phyloP scores from a whole-genome alignment of 2,113 vertebrate genomes.

The Neogale vison region DNA sequence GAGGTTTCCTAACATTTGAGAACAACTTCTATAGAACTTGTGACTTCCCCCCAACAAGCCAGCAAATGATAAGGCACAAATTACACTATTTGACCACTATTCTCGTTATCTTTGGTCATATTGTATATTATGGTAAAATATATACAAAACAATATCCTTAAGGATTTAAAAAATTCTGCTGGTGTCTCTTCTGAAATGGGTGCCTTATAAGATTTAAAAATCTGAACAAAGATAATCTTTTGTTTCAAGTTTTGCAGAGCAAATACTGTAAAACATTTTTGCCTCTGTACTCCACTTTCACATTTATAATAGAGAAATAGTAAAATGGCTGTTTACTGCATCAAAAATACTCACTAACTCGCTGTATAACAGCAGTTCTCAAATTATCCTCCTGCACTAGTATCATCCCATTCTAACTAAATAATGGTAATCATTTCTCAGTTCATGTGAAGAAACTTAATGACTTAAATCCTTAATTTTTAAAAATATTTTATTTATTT shows the following conservation, averaged over 20 bases:
- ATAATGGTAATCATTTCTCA: neutral
- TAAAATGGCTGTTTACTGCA: constrained; percentile 44
- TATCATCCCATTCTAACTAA: constrained; percentile 18
- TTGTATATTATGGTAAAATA: constrained; percentile 27
- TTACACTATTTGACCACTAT: neutral
- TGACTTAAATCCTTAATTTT: constrained; percentile 23
- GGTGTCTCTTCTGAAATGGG: constrained; percentile 30
- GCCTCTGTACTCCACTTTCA: constrained; percentile 21
- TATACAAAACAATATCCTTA: neutral
- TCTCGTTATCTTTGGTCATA: neutral
- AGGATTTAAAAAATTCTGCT: constrained; percentile 4
- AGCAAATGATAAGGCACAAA: constrained; percentile 25
- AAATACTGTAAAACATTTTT: neutral
- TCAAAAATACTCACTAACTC: constrained; percentile 33
- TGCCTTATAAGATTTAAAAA: neutral
- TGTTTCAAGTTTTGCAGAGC: constrained; percentile 37
- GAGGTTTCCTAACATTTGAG: neutral
- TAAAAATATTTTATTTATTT: neutral
- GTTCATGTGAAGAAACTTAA: neutral
- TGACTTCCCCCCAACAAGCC: neutral
- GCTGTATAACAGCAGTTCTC: neutral
- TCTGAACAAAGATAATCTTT: constrained; percentile 36
- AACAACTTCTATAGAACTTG: neutral
- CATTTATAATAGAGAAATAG: constrained; percentile 53
- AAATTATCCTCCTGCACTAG: neutral